Evolutionary conservation across 2,888 invertebrate genomes (phyloP).

Genomic region (Adelphocoris suturalis): DNA sequence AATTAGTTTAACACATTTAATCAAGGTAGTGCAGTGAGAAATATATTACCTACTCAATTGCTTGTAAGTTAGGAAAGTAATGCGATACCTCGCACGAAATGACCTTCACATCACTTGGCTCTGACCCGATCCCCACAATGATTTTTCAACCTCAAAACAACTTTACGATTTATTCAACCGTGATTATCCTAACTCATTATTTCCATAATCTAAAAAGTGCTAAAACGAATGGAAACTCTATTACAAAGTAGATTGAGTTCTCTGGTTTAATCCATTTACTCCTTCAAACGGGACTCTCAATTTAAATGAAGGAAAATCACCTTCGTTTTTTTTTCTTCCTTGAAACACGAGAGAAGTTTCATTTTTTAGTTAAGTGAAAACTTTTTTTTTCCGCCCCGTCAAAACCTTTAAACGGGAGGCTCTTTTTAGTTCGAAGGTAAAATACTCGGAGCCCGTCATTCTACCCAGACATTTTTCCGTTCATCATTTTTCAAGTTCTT

Average conservation of each 20-base stretch:
- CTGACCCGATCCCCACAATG: too few species aligned
- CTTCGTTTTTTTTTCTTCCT: not conserved
- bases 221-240: not conserved
- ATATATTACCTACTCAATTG: too few species aligned
- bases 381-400: slow-evolving; percentile 21
- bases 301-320: slow-evolving; percentile 14
- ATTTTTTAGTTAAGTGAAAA: slow-evolving; percentile 22
- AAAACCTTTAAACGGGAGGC: not conserved
- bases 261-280: slow-evolving; percentile 1
- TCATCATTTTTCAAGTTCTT: slow-evolving; percentile 49
- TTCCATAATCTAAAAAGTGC: not conserved
- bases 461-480: not conserved
- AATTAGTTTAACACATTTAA: too few species aligned
- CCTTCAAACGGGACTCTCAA: not conserved
- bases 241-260: not conserved
- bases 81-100: too few species aligned
- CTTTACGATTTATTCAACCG: too few species aligned
- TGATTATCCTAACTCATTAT: not conserved
- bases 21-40: too few species aligned
- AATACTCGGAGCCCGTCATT: slow-evolving; percentile 8
- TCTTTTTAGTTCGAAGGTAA: not conserved
- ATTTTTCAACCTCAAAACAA: too few species aligned
- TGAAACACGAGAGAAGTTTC: slow-evolving; percentile 14
- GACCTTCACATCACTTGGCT: too few species aligned
- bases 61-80: too few species aligned